Conservation (phyloP, 1,140 invertebrate genomes). For the Grapholita molesta region DNA sequence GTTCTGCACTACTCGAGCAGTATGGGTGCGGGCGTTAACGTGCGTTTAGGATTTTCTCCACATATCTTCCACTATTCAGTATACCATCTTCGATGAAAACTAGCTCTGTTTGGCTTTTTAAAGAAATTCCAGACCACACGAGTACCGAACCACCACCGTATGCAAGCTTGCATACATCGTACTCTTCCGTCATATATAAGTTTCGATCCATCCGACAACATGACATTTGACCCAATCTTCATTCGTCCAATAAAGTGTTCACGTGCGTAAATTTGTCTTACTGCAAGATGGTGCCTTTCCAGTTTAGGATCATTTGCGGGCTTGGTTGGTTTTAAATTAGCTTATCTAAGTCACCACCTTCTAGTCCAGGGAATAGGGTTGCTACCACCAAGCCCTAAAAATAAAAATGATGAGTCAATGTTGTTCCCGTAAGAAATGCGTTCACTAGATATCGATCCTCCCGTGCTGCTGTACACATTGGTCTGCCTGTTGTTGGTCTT, state of each 20-base stretch:
- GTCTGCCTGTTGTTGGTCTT: background rate
- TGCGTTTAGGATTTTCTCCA: background rate
- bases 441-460: background rate
- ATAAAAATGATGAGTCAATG: background rate
- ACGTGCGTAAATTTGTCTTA: background rate
- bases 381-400: background rate
- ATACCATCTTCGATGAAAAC: background rate
- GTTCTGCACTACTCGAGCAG: background rate
- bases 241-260: background rate
- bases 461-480: background rate
- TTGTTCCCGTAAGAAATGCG: background rate
- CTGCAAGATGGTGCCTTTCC: background rate
- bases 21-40: background rate
- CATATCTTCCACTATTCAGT: background rate
- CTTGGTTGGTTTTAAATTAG: background rate
- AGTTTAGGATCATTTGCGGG: background rate
- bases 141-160: background rate
- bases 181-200: background rate
- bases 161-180: background rate
- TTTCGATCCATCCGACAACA: background rate
- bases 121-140: background rate
- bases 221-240: background rate
- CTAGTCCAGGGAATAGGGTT: background rate
- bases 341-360: background rate
- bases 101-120: background rate